phyloP scores from a whole-genome alignment of 2,888 invertebrate genomes.

The Belgica antarctica region DNA sequence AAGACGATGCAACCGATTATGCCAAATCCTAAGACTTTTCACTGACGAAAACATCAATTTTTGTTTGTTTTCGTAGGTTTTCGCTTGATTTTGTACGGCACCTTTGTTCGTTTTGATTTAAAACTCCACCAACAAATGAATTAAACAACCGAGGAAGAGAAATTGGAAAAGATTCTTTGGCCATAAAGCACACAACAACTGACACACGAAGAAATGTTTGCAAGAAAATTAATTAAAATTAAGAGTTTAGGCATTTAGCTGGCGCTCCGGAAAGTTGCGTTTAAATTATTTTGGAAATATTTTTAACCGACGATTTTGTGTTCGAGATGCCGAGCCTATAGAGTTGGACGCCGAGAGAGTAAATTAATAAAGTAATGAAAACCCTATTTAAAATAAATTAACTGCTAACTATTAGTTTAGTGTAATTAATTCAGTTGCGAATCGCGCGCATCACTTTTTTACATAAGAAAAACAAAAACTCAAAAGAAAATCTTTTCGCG shows the following conservation, averaged over 20 bases:
- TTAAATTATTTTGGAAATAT: not conserved
- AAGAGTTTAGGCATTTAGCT: slow-evolving; percentile 32
- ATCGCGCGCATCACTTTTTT: no score
- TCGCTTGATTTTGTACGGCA: not conserved
- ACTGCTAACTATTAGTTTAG: not conserved
- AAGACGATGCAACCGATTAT: slow-evolving; percentile 48
- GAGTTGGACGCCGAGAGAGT: slow-evolving; percentile 8
- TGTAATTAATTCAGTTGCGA: slow-evolving; percentile 7
- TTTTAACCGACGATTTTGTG: slow-evolving; percentile 5
- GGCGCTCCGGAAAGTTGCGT: not conserved
- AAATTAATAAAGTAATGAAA: slow-evolving; percentile 6
- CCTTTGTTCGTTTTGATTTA: not conserved
- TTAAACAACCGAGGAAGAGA: no score
- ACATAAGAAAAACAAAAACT: not conserved
- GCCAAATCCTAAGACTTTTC: slow-evolving; percentile 55
- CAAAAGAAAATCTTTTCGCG: slow-evolving; percentile 14
- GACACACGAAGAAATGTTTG: not conserved
- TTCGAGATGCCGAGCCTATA: no score
- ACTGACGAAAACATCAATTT: not conserved
- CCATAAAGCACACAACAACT: slow-evolving; percentile 10
- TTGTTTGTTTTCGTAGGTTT: not conserved
- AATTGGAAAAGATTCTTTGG: not conserved
- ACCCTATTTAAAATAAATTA: not conserved
- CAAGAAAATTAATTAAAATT: slow-evolving; percentile 11
- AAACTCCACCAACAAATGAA: not conserved